phyloP scores from a whole-genome alignment of 2,888 invertebrate species.

The Protula sp. region DNA sequence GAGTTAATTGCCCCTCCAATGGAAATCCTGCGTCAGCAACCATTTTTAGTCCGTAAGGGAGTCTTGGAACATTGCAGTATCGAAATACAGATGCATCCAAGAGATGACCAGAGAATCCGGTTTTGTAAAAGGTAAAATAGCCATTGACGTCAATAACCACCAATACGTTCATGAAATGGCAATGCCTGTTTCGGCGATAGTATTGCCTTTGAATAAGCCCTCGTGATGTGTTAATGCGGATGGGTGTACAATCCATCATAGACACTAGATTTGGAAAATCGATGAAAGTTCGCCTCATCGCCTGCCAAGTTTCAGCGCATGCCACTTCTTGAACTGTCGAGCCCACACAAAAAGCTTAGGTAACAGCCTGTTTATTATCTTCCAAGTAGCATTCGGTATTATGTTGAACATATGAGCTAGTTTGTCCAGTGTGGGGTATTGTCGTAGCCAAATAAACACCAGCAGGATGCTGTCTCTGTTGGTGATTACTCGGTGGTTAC shows the following conservation, averaged over 20 bases:
- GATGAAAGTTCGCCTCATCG: neutral
- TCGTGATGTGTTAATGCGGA: neutral
- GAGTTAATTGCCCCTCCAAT: too few species aligned
- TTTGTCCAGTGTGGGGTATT: neutral
- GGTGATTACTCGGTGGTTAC: too few species aligned
- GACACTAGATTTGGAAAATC: neutral
- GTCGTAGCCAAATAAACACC: neutral
- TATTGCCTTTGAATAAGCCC: neutral
- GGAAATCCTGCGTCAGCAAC: neutral
- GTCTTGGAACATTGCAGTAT: neutral
- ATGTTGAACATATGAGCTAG: neutral
- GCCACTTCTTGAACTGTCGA: too few species aligned
- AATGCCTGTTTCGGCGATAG: neutral
- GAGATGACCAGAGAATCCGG: neutral
- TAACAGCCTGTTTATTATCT: neutral
- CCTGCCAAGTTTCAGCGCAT: too few species aligned
- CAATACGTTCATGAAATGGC: neutral
- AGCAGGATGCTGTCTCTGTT: neutral
- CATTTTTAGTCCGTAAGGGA: neutral
- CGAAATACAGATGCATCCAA: neutral
- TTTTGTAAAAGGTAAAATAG: neutral
- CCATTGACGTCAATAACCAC: neutral
- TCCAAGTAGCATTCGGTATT: too few species aligned
- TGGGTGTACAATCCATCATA: neutral
- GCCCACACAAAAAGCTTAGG: too few species aligned